Evolutionary conservation across 2,113 vertebrate species (phyloP).

Genomic region (Asarcornis scutulata): DNA sequence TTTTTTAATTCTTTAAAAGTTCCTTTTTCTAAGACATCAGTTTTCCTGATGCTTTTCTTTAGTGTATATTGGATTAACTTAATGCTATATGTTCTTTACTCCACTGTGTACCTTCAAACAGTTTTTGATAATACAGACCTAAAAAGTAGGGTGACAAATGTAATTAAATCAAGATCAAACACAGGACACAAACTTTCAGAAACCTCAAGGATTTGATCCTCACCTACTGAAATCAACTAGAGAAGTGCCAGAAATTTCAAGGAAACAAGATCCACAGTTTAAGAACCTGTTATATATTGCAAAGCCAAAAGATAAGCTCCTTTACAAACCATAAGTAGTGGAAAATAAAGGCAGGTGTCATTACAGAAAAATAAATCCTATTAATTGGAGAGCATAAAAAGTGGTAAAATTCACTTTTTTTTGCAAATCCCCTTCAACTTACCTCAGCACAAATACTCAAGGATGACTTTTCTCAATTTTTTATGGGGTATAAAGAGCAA

Average conservation of each 20-base stretch:
- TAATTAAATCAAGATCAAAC: background rate
- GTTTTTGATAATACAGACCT: background rate
- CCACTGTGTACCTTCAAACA: background rate
- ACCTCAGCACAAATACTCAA: background rate
- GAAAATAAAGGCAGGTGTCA: background rate
- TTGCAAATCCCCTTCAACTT: background rate
- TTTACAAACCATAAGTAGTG: background rate
- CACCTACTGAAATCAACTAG: background rate
- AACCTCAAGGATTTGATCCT: background rate
- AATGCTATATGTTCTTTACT: background rate
- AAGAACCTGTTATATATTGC: background rate
- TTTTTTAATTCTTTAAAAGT: background rate
- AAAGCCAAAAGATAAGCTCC: background rate
- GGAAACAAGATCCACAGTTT: background rate
- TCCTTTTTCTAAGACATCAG: background rate
- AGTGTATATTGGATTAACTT: background rate
- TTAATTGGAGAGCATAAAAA: background rate
- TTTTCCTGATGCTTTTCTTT: conserved; percentile 3
- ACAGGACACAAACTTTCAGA: background rate
- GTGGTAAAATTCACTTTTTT: background rate
- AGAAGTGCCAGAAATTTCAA: background rate
- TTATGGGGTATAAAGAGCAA: background rate
- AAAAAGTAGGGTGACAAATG: background rate
- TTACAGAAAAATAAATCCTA: background rate
- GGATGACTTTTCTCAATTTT: background rate